Evolutionary conservation across 2,113 vertebrate species (phyloP).

Genomic region (Cyphomyrus discorhynchus): DNA sequence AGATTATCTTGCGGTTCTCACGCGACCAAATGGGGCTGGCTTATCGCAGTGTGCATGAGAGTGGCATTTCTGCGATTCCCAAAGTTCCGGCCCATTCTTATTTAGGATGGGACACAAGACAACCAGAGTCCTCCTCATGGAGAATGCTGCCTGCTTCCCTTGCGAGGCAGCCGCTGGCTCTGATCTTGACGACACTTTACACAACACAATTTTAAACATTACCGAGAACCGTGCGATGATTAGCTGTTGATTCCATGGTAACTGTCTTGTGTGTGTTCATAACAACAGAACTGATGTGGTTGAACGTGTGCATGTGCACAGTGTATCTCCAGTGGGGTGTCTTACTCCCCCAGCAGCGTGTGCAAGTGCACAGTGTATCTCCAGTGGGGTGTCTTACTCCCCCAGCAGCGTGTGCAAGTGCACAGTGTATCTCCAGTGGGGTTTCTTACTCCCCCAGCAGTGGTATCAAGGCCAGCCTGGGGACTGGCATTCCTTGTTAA

Average conservation of each 20-base stretch:
- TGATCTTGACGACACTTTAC: neutral
- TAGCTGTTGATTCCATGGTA: slow-evolving; percentile 12
- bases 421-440: neutral
- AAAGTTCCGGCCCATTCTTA: neutral
- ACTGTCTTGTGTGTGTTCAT: slow-evolving; percentile 21
- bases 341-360: neutral
- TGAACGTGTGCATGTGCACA: neutral
- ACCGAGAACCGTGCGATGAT: neutral
- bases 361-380: neutral
- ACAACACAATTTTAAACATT: slow-evolving; percentile 3
- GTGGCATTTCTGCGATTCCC: neutral
- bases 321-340: neutral
- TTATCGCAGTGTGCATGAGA: neutral
- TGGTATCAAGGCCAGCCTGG: neutral
- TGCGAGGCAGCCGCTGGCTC: neutral
- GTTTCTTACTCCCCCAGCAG: neutral
- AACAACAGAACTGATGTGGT: slow-evolving; percentile 7
- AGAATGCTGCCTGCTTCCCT: neutral
- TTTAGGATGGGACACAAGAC: neutral
- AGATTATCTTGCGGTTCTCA: neutral
- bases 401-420: neutral
- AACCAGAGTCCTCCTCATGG: neutral
- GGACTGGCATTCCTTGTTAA: neutral
- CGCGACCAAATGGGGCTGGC: neutral
- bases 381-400: neutral